Percentiles rank a stretch among this genome's conserved stretches.
Evolutionary conservation across 37 sponge, comb jelly and placozoan species (phyloP).

Genomic region (Bolinopsis microptera): DNA sequence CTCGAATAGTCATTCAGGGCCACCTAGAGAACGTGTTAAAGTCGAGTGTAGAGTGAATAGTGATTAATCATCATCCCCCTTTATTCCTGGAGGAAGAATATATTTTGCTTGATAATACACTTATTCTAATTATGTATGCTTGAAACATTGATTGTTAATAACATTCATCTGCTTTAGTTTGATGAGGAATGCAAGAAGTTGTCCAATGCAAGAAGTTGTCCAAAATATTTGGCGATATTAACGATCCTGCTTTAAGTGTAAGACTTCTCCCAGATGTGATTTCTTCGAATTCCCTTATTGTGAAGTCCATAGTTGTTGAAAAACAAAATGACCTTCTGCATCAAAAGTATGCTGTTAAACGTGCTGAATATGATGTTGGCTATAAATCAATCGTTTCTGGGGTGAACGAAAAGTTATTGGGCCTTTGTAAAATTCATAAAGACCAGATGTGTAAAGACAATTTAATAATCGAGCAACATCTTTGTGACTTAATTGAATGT

Average conservation of each 20-base stretch:
- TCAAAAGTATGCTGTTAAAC: neutral
- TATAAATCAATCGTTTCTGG: neutral
- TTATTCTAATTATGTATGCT: too few species aligned
- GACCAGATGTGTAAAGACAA: neutral
- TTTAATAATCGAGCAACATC: neutral
- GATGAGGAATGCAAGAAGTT: conserved; percentile 9
- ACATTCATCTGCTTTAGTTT: too few species aligned
- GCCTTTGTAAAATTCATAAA: neutral
- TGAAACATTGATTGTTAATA: too few species aligned
- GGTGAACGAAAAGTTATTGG: neutral
- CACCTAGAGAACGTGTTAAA: too few species aligned
- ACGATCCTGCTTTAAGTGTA: neutral
- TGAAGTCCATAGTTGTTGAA: neutral
- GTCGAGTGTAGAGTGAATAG: too few species aligned
- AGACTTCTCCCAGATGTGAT: neutral
- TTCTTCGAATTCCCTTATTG: neutral
- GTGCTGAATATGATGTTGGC: neutral
- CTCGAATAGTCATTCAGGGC: too few species aligned
- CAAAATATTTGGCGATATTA: neutral
- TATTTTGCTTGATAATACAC: too few species aligned
- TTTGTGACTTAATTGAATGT: neutral
- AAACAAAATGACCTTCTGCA: neutral
- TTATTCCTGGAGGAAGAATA: too few species aligned
- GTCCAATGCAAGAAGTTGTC: neutral
- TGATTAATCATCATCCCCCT: too few species aligned